These are phyloP conservation scores for Cepphus grylle DNA, from an alignment of 2,113 vertebrate genomes.

Conservation along the genomic window DNA sequence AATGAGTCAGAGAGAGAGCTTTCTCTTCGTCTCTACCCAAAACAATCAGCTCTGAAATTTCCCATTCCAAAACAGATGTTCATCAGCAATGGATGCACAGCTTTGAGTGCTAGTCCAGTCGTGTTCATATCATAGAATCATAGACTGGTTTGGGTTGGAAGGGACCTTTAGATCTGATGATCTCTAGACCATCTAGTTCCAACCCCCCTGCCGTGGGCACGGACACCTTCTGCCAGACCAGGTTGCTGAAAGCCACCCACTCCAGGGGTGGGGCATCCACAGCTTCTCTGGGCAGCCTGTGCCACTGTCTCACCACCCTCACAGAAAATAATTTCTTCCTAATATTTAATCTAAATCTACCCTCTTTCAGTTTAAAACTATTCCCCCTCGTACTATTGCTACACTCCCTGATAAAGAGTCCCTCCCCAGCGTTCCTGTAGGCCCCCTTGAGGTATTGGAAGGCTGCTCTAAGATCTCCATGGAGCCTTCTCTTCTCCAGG, in stretches of 20 bases:
- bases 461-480: background rate
- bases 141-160: background rate
- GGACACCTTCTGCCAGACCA: background rate
- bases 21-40: background rate
- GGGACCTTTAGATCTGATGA: background rate
- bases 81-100: background rate
- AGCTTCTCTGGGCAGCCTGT: background rate
- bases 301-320: background rate
- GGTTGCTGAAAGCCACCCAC: background rate
- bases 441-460: background rate
- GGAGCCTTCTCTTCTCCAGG: background rate
- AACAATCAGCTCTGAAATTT: background rate
- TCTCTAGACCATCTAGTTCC: background rate
- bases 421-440: background rate
- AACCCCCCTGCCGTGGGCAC: background rate
- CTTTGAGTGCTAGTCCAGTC: background rate
- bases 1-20: background rate
- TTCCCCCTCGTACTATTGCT: background rate
- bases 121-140: background rate
- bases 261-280: background rate
- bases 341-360: background rate
- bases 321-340: background rate
- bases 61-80: background rate
- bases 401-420: background rate
- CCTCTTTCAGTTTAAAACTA: background rate